phyloP scores from a whole-genome alignment of 2,888 invertebrate genomes.

The Ceriagrion tenellum region DNA sequence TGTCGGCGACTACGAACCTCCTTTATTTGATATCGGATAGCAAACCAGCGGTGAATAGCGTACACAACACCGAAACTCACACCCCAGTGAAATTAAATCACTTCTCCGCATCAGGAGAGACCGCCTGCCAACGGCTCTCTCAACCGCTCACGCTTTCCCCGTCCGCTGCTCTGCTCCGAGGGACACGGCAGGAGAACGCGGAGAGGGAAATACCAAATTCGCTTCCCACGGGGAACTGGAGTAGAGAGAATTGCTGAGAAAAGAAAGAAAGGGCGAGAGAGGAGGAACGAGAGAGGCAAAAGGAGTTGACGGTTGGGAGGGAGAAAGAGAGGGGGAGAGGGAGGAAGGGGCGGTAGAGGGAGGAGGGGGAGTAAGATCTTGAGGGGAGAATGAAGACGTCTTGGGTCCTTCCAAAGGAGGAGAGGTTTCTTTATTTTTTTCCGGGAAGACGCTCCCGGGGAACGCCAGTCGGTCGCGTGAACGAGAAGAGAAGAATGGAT shows the following conservation, averaged over 20 bases:
- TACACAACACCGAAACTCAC: neutral
- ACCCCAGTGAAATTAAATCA: neutral
- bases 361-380: neutral
- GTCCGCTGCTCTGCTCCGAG: too few species aligned
- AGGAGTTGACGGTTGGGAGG: neutral
- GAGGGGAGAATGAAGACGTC: conserved; percentile 19
- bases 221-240: too few species aligned
- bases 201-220: neutral
- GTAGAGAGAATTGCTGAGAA: neutral
- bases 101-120: neutral
- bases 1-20: neutral
- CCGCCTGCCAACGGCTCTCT: neutral
- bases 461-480: neutral
- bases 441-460: neutral
- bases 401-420: neutral
- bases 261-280: neutral
- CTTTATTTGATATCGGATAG: neutral
- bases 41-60: neutral
- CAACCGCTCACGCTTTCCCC: too few species aligned
- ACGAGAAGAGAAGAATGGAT: neutral
- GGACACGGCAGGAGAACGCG: too few species aligned
- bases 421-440: neutral
- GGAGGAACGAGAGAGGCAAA: neutral
- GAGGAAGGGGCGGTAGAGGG: neutral
- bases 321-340: neutral